Evolutionary conservation across 1,140 invertebrate species (phyloP), one percentile per base, ranked within the genome.

Genomic region (Drosophila simulans): DNA sequence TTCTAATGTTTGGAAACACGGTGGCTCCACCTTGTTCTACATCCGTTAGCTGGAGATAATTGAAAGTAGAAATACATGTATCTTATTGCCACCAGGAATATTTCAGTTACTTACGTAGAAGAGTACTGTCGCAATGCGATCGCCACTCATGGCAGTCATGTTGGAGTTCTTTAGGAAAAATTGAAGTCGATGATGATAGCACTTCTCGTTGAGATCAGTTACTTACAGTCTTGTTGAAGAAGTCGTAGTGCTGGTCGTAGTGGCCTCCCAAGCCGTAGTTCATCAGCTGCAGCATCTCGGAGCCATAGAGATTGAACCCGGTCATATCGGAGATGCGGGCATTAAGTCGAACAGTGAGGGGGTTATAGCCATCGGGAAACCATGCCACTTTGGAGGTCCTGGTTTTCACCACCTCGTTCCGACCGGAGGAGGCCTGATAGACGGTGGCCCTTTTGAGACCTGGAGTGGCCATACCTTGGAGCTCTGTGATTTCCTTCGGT

Each of bases 381-480:
- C 98, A 99, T 2, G 97, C 96, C 72, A 97, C 98, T 94, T 99
- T 99, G 83, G 98, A 99, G 79, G 99, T 99, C 73, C 99, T 95
- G 91, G 99, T 99, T 80, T 96, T 94, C 0, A 98, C 98, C 27
- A 96, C 95, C 91, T 98, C 97, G 59, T 98, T 94, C 80, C 96
- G 98, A 97, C 42, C 46, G 0, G 22, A 35, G 0, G 34, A 91
- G 98, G 97, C n/a, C 98, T 98, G 12, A 97, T 98, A 13, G 11
- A 91, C 91, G 4, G 76, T 83, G 5, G 99, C 98, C 77, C 98
- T 94, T 74, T 95, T 95, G 73, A 99, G 96, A 95, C 95, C 94
- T 0, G 98, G 98, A 73, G 94, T 94, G 7, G 98, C 97, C 90
- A 98, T 92, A 79, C 94, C 92, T 92, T 99, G 97, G 42, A 99